A percentile compares a stretch with the other conserved stretches of the same genome.
These are phyloP conservation scores for Trachelipus rathkii DNA, from an alignment of 1,140 invertebrate species.

Conservation along the genomic window DNA sequence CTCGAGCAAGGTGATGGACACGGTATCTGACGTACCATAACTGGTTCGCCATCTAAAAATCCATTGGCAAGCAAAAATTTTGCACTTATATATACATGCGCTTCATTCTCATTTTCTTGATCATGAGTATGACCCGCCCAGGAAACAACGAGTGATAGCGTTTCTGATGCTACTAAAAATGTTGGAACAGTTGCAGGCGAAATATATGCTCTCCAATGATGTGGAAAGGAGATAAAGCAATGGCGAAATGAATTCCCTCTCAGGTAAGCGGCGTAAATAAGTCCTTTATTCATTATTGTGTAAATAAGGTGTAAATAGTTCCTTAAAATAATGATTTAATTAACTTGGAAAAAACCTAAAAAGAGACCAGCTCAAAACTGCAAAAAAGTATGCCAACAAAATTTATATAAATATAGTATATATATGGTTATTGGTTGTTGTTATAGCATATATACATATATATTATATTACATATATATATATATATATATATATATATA, in stretches of 20 bases:
- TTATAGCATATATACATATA: no score
- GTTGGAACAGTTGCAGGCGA: constrained; percentile 27
- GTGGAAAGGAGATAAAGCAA: constrained; percentile 41
- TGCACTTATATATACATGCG: constrained; percentile 25
- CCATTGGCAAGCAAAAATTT: constrained; percentile 31
- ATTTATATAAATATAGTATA: no score
- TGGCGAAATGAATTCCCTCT: constrained; percentile 30
- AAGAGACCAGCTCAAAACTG: no score
- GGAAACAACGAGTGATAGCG: constrained; percentile 25
- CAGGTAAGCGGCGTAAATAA: constrained; percentile 31
- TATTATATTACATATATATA: no score
- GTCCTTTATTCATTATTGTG: constrained; percentile 16
- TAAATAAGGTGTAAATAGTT: neutral
- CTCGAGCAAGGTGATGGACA: constrained; percentile 30
- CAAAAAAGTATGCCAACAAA: no score
- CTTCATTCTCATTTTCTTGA: neutral
- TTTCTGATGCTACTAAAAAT: constrained; percentile 21
- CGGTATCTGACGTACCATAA: constrained; percentile 32
- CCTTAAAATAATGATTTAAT: no score
- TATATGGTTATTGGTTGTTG: no score
- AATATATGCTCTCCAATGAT: constrained; percentile 21
- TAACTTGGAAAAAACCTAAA: no score
- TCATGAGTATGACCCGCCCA: constrained; percentile 41
- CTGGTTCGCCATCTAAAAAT: constrained; percentile 31
- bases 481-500: no score